phyloP scores from a whole-genome alignment of 35 echinoderm and acorn worm genomes.

The Lytechinus pictus region DNA sequence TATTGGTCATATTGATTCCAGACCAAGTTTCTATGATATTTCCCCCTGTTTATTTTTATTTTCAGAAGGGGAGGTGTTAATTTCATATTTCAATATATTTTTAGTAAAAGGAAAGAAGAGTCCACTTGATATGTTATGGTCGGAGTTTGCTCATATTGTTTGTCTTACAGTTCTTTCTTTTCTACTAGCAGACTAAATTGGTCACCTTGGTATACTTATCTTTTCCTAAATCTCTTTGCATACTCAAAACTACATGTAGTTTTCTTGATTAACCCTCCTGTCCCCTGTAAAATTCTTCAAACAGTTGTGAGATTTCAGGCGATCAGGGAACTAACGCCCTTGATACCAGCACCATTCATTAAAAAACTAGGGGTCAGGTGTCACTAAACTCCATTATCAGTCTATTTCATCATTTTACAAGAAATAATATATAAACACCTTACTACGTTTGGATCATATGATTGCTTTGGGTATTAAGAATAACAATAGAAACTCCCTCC shows the following conservation, averaged over 20 bases:
- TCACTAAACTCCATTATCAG: too few relatives aligned
- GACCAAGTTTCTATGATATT: neutral
- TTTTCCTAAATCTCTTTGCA: neutral
- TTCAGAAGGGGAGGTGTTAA: neutral
- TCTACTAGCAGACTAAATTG: neutral
- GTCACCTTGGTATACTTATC: neutral
- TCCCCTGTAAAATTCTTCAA: neutral
- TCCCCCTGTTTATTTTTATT: neutral
- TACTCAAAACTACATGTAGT: neutral
- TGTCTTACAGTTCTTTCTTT: neutral
- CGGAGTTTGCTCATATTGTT: neutral
- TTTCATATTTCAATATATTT: neutral
- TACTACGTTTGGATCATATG: neutral
- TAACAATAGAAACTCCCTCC: neutral
- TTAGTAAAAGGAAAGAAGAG: neutral
- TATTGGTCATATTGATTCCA: neutral
- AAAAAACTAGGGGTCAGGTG: too few relatives aligned
- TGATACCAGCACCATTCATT: too few relatives aligned
- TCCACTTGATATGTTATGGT: neutral
- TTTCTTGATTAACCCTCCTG: neutral
- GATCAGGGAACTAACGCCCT: neutral
- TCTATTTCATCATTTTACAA: too few relatives aligned
- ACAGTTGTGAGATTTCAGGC: conserved; percentile 22
- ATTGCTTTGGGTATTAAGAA: neutral
- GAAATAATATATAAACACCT: neutral